These are phyloP conservation scores for Ennomos fuscantarius DNA, from an alignment of 2,888 invertebrate species.

Conservation along the genomic window DNA sequence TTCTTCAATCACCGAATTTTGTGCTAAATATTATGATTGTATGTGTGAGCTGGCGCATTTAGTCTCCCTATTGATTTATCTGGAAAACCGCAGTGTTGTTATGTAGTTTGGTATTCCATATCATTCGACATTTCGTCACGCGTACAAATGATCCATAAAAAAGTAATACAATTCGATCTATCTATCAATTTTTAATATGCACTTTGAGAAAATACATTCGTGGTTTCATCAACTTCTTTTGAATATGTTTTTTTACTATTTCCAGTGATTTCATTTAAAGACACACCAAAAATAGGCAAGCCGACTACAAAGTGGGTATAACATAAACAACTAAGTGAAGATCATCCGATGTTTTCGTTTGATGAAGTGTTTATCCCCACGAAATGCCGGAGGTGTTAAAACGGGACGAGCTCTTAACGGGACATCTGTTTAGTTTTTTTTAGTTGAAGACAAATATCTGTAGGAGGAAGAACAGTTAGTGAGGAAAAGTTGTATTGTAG, in stretches of 20 bases:
- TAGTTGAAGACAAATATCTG: slow-evolving; percentile 9
- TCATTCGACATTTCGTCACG: no score
- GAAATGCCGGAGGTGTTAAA: slow-evolving; percentile 43
- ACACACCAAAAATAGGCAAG: slow-evolving; percentile 48
- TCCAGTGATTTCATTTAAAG: not conserved
- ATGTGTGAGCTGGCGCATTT: no score
- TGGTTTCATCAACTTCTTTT: not conserved
- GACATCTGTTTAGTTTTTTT: slow-evolving; percentile 22
- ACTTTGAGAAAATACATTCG: no score
- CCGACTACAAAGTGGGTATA: slow-evolving; percentile 45
- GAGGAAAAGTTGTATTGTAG: no score
- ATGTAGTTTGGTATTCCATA: no score
- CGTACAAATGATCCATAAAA: no score
- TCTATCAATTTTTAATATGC: not conserved
- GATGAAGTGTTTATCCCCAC: slow-evolving; percentile 43
- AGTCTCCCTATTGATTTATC: no score
- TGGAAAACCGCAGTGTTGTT: no score
- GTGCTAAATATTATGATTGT: no score
- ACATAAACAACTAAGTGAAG: slow-evolving; percentile 45
- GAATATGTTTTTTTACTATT: not conserved
- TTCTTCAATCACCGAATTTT: no score
- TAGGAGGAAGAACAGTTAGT: slow-evolving; percentile 5
- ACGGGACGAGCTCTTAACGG: slow-evolving; percentile 25
- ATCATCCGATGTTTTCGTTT: slow-evolving; percentile 41
- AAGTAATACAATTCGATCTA: no score